Base-by-base conservation (phyloP, 2,797 vertebrate genomes). In the Spatula versicolor region DNA sequence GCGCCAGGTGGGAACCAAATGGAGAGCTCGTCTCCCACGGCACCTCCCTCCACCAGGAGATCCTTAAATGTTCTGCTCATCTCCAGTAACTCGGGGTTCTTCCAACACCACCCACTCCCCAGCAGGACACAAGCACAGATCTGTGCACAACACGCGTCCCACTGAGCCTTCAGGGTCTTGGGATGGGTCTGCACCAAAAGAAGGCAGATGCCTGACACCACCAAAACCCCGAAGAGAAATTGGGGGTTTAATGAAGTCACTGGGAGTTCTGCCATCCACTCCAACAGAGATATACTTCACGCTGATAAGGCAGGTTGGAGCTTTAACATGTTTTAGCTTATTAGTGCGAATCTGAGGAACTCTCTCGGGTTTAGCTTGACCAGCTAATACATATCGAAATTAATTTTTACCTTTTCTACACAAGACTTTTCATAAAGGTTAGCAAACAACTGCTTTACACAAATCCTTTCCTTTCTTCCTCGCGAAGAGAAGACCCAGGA, bases 401-500 rank as follows among this genome's bases (percentile, higher is more conserved):
- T 88, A 90, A 92, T 89, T 87, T 88, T 87, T 94, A 85, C 92
- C 81, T 91, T 92, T 93, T 85, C 91, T 75, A 69, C 50, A 69
- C 41, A 59, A 81, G 81, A 83, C 25, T 91, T 85, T 92, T 92
- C 90, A 69, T 69, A 89, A 92, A 72, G 41, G 81, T 85, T 87
- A 87, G 88, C 88, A 93, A 93, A 94, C 87, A 91, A 78, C 92
- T 64, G 72, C 69, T 95, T 69, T 62, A 92, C 84, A 83, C 72
- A 94, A 93, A 94, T 62, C 64, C 82, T 86, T 81, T 87, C 37
- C 91, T 95, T 95, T 94, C 83, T 73, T 93, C 62, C 28, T 75
- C 69, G 83, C 86, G 80, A 90, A 91, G 78, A 93, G 60, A 89
- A 94, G 86, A 76, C 92, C 72, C 93, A 90, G 78, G 91, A 95